A percentile compares a stretch with the other conserved stretches of the same genome.
These are phyloP conservation scores for Pseudomyrmex pallidus DNA, from an alignment of 1,140 invertebrate genomes.

Conservation along the genomic window DNA sequence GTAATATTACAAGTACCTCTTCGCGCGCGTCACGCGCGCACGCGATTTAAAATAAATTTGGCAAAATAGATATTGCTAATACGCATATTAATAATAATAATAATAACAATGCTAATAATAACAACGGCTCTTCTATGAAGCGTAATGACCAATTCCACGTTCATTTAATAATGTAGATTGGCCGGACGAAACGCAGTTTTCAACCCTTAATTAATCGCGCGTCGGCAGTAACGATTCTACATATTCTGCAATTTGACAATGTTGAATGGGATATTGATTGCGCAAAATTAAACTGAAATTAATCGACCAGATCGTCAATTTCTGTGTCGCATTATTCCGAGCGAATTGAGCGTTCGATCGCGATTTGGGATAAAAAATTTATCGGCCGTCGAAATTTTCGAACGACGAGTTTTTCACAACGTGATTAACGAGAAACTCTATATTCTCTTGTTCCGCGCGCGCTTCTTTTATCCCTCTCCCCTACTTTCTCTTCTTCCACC, in stretches of 20 bases:
- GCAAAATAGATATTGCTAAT: background rate
- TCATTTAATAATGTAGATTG: constrained; percentile 25
- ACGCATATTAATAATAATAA: background rate
- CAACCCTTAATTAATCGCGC: constrained; percentile 19
- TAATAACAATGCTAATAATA: constrained; percentile 2
- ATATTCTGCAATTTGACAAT: constrained; percentile 7
- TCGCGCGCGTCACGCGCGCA: no score
- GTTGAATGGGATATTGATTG: constrained; percentile 22
- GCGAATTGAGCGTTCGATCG: no score
- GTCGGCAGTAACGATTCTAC: background rate
- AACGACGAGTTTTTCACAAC: no score
- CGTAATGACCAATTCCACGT: background rate
- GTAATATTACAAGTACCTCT: background rate
- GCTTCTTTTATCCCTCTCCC: background rate
- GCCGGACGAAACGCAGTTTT: background rate
- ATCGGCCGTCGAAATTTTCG: no score
- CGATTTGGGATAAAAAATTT: no score
- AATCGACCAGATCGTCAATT: constrained; percentile 12
- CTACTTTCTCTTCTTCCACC: constrained; percentile 1
- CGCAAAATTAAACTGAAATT: background rate
- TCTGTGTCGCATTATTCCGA: background rate
- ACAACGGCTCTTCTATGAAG: background rate
- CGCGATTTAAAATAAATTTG: background rate
- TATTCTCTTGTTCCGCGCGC: background rate
- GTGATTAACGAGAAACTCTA: no score